Percentiles rank a stretch among this genome's conserved stretches.
phyloP scores from a whole-genome alignment of 1,140 invertebrate genomes.

The Drosophila subobscura region DNA sequence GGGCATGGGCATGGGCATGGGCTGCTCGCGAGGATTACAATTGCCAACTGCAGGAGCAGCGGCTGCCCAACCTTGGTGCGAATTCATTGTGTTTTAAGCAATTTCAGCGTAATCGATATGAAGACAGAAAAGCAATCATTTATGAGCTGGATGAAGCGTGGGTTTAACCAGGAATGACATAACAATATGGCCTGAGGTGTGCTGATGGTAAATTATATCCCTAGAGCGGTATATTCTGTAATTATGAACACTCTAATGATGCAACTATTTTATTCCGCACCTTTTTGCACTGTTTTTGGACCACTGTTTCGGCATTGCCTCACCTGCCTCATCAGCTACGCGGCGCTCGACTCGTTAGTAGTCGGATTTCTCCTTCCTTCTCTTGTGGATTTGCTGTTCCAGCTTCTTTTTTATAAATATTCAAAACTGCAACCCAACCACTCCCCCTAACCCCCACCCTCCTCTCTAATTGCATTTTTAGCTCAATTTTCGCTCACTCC shows the following conservation, averaged over 20 bases:
- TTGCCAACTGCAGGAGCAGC: constrained; percentile 53
- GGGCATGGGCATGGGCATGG: too few species aligned
- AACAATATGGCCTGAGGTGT: too few species aligned
- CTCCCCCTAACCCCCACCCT: not conserved
- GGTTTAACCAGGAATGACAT: too few species aligned
- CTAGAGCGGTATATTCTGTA: too few species aligned
- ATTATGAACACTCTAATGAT: too few species aligned
- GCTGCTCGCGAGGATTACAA: constrained; percentile 71
- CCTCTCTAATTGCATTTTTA: constrained; percentile 7
- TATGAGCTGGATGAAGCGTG: too few species aligned
- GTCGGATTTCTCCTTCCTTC: constrained; percentile 3
- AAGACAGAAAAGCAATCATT: too few species aligned
- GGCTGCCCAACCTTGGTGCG: constrained; percentile 29
- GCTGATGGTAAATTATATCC: too few species aligned
- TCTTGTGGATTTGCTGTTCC: too few species aligned
- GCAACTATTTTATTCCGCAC: too few species aligned
- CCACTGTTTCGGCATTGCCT: constrained; percentile 1
- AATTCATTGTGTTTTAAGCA: not conserved
- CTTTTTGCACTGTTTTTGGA: too few species aligned
- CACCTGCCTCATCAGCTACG: constrained; percentile 2
- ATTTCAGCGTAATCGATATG: not conserved
- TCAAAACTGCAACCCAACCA: constrained; percentile 8
- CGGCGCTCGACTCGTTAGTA: constrained; percentile 2
- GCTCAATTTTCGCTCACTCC: constrained; percentile 36
- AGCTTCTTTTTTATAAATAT: constrained; percentile 4